A percentile compares a stretch with the other conserved stretches of the same genome.
phyloP scores from a whole-genome alignment of 1,140 invertebrate genomes.

The Drosophila tani region DNA sequence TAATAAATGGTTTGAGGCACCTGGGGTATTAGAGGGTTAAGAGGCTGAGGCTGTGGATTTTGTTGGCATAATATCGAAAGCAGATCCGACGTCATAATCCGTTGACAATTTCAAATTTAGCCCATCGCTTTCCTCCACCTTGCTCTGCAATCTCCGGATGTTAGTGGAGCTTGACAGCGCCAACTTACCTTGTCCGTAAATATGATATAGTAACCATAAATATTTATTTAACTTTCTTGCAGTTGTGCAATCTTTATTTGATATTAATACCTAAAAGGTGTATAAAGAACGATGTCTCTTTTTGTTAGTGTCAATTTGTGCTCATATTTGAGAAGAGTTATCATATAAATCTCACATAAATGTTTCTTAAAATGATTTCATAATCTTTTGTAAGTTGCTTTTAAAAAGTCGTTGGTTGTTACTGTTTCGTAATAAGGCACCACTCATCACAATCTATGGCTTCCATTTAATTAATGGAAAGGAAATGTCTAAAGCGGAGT shows the following conservation, averaged over 20 bases:
- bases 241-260: neutral
- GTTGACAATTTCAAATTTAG: too few relatives aligned
- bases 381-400: neutral
- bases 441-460: neutral
- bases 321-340: constrained; percentile 8
- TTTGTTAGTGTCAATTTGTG: constrained; percentile 17
- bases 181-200: too few relatives aligned
- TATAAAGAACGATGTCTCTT: neutral
- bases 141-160: too few relatives aligned
- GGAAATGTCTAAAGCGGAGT: constrained; percentile 26
- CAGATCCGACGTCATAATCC: too few relatives aligned
- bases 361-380: neutral
- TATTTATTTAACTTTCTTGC: too few relatives aligned
- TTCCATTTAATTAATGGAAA: constrained; percentile 4
- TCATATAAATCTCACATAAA: neutral
- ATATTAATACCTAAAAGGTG: neutral
- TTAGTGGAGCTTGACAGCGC: too few relatives aligned
- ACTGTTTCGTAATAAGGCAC: constrained; percentile 9
- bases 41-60: too few relatives aligned
- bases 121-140: too few relatives aligned
- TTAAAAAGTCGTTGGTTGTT: neutral
- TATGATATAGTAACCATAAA: too few relatives aligned
- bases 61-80: too few relatives aligned
- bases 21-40: too few relatives aligned
- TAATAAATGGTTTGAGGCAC: too few relatives aligned